Evolutionary conservation across 1,140 invertebrate genomes (phyloP).

Genomic region (Camponotus floridanus): DNA sequence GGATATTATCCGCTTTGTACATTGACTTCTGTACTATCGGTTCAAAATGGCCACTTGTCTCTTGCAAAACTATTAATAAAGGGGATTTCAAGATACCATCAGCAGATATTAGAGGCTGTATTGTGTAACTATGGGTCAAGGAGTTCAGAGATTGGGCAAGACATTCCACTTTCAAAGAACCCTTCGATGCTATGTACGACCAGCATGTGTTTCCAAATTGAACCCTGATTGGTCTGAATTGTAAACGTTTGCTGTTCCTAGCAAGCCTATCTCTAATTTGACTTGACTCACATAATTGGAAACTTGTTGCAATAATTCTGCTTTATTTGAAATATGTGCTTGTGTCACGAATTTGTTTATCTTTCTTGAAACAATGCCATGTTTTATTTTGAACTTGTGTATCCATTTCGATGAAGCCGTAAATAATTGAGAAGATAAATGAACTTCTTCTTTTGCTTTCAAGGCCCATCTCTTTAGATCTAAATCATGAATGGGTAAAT

Average conservation of each 20-base stretch:
- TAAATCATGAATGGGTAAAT: constrained; percentile 9
- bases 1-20: constrained; percentile 6
- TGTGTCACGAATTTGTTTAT: constrained; percentile 9
- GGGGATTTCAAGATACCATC: constrained; percentile 3
- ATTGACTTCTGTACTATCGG: not conserved
- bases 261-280: not conserved
- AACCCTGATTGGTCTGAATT: not conserved
- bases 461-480: not conserved
- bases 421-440: not conserved
- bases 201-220: not conserved
- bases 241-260: constrained; percentile 13
- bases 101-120: not conserved
- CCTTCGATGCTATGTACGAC: not conserved
- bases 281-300: constrained; percentile 2
- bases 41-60: not conserved
- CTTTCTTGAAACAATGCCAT: not conserved
- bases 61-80: not conserved
- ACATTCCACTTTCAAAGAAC: not conserved
- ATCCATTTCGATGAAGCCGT: not conserved
- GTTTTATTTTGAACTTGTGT: not conserved
- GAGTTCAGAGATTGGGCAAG: not conserved
- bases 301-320: not conserved
- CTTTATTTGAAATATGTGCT: not conserved
- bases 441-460: not conserved
- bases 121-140: not conserved